Evolutionary conservation across 1,140 invertebrate genomes (phyloP).

Genomic region (Chlorops oryzae): DNA sequence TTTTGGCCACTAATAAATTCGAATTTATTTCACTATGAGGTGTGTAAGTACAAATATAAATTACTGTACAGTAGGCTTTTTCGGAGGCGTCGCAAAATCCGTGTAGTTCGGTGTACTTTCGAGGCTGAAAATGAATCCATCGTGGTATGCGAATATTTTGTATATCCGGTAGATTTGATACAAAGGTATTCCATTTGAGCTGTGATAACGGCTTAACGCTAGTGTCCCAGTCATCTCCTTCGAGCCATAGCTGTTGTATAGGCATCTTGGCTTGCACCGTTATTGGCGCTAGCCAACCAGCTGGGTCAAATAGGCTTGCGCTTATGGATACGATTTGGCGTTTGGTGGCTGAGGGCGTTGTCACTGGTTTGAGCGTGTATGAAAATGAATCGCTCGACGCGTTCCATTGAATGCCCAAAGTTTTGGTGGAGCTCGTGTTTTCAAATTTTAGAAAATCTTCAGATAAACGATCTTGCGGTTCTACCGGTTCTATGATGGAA

Average conservation of each 20-base stretch:
- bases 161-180: neutral
- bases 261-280: conserved; percentile 25
- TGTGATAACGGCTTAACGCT: neutral
- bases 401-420: no score
- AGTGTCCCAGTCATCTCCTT: conserved; percentile 26
- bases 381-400: no score
- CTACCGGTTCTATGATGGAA: no score
- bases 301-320: conserved; percentile 27
- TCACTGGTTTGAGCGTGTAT: no score
- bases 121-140: neutral
- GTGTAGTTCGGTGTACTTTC: conserved; percentile 14
- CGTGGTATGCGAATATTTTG: neutral
- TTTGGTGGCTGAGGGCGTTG: no score
- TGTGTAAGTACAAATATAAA: conserved; percentile 17
- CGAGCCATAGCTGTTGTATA: conserved; percentile 28
- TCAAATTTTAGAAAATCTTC: no score
- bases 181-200: neutral
- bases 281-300: conserved; percentile 26
- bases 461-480: no score
- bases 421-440: no score
- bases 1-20: conserved; percentile 21
- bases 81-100: conserved; percentile 40
- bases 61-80: conserved; percentile 26
- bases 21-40: neutral
- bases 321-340: conserved; percentile 10